These are phyloP conservation scores for Platysteira castanea DNA, from an alignment of 2,113 vertebrate species.

Conservation along the genomic window DNA sequence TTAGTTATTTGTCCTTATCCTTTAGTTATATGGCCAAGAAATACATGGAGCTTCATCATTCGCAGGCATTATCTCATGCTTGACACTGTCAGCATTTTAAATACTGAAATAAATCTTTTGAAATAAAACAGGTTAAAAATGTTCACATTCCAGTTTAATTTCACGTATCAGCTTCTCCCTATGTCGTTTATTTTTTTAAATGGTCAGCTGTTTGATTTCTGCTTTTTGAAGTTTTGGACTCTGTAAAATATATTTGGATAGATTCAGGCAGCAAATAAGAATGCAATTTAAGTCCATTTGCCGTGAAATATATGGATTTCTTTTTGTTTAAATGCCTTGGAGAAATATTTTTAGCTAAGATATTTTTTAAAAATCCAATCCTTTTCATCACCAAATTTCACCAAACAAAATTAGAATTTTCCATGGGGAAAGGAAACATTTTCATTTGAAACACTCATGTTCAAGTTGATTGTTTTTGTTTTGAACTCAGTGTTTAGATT, in stretches of 20 bases:
- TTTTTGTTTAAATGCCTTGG: neutral
- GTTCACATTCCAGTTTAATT: neutral
- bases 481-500: neutral
- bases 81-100: neutral
- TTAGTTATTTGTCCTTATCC: neutral
- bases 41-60: neutral
- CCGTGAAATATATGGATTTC: neutral
- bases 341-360: neutral
- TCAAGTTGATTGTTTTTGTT: neutral
- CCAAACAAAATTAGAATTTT: neutral
- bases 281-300: neutral
- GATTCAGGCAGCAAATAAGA: neutral
- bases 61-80: neutral
- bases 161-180: accelerated
- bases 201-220: neutral
- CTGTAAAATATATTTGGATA: neutral
- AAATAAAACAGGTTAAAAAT: neutral
- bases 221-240: neutral
- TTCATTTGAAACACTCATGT: neutral
- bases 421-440: neutral
- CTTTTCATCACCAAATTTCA: neutral
- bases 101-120: neutral
- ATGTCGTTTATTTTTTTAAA: neutral
- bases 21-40: neutral
- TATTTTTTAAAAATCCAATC: neutral